Evolutionary conservation across 2,888 invertebrate species (phyloP).

Genomic region (Limenitis camilla): DNA sequence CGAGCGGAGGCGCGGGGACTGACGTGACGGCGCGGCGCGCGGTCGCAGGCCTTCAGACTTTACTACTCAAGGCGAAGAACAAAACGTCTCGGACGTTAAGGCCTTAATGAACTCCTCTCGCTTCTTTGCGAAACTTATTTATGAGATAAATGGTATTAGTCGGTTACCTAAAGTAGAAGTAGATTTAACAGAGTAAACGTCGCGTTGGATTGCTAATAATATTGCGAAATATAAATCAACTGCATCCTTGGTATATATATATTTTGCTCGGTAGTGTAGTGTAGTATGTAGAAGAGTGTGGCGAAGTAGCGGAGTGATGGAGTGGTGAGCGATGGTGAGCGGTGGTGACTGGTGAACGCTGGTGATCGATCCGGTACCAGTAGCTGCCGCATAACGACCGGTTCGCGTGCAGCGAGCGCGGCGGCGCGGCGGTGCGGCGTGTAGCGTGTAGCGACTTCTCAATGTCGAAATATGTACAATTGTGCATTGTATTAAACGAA

Average conservation of each 20-base stretch:
- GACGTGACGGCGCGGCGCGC: conserved; percentile 3
- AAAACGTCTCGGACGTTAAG: conserved; percentile 9
- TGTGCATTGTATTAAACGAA: too few relatives aligned
- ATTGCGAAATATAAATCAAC: too few relatives aligned
- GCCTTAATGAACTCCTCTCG: conserved; percentile 17
- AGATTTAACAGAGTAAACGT: too few relatives aligned
- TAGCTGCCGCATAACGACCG: conserved; percentile 22
- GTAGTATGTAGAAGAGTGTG: background rate
- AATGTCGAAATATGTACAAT: too few relatives aligned
- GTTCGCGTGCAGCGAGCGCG: conserved; percentile 16
- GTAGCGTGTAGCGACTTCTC: background rate
- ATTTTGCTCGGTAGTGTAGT: too few relatives aligned
- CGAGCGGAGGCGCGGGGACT: background rate
- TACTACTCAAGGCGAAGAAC: conserved; percentile 16
- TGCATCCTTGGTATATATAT: too few relatives aligned
- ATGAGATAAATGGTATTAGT: conserved; percentile 11
- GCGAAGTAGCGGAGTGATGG: background rate
- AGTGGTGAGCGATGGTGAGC: background rate
- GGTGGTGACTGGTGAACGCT: background rate
- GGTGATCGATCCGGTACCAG: conserved; percentile 17
- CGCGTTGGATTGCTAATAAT: too few relatives aligned
- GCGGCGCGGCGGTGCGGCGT: too few relatives aligned
- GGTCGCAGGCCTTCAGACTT: conserved; percentile 9
- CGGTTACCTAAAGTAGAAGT: background rate
- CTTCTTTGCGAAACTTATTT: conserved; percentile 11